Evolutionary conservation across 2,888 invertebrate species (phyloP).

Genomic region (Trichopria drosophilae): DNA sequence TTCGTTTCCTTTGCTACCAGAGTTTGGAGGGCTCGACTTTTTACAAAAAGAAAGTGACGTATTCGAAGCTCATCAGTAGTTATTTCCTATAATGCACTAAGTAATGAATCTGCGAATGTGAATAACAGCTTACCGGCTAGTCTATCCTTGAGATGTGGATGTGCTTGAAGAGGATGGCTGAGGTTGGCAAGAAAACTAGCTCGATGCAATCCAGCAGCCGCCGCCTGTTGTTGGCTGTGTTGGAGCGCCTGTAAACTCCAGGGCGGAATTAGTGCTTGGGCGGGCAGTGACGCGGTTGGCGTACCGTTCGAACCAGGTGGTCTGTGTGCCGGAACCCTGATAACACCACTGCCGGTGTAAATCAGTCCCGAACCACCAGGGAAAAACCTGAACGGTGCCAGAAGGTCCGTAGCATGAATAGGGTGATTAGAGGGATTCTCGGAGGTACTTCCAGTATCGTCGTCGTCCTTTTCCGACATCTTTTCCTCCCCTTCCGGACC

Average conservation of each 20-base stretch:
- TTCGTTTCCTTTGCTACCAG: no score
- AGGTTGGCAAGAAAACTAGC: conserved; percentile 55
- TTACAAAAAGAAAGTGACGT: no score
- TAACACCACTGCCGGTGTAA: conserved; percentile 69
- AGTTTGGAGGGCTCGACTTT: no score
- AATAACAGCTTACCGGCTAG: conserved; percentile 51
- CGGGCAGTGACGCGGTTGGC: conserved; percentile 40
- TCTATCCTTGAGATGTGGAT: conserved; percentile 56
- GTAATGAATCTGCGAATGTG: no score
- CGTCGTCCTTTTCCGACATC: conserved; percentile 53
- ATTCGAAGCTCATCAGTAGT: no score
- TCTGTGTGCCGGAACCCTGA: conserved; percentile 81
- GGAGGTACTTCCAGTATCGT: conserved; percentile 49
- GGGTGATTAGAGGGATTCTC: conserved; percentile 43
- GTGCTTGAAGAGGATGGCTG: conserved; percentile 54
- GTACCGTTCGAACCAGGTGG: conserved; percentile 62
- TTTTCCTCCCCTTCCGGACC: conserved; percentile 50
- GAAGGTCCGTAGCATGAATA: conserved; percentile 33
- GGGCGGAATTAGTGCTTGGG: conserved; percentile 46
- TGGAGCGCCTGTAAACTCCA: conserved; percentile 51
- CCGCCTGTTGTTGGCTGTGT: conserved; percentile 50
- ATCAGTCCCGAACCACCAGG: conserved; percentile 52
- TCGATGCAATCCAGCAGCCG: conserved; percentile 53
- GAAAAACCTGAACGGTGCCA: conserved; percentile 45
- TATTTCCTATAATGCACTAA: no score